phyloP scores from a whole-genome alignment of 2,113 vertebrate genomes.

The Cynocephalus volans region DNA sequence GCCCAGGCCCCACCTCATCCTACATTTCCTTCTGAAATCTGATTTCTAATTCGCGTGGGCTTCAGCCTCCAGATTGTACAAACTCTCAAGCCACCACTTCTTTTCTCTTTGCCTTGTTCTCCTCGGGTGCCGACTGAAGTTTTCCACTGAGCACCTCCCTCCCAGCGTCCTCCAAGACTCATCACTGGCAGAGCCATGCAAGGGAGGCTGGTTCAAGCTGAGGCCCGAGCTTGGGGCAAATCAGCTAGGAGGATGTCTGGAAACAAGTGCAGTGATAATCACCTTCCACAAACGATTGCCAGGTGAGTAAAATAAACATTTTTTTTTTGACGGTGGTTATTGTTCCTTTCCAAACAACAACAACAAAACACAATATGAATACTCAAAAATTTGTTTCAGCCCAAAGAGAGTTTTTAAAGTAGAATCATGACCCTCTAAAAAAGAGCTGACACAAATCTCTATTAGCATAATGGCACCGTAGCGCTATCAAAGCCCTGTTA shows the following conservation, averaged over 20 bases:
- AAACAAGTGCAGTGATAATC: not conserved
- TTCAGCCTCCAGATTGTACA: not conserved
- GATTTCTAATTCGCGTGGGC: not conserved
- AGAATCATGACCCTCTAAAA: constrained; percentile 66
- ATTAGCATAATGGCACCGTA: constrained; percentile 61
- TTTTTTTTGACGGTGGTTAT: not conserved
- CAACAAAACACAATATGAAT: constrained; percentile 30
- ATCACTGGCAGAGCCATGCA: not conserved
- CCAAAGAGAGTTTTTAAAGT: constrained; percentile 68
- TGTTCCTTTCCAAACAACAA: not conserved
- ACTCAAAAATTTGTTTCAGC: constrained; percentile 62
- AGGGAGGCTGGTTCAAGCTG: not conserved
- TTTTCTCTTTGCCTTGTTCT: not conserved
- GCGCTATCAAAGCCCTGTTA: constrained; percentile 8
- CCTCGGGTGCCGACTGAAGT: not conserved
- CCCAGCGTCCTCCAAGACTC: not conserved
- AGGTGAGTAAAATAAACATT: not conserved
- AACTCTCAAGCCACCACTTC: not conserved
- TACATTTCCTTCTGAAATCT: not conserved
- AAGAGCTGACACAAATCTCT: constrained; percentile 73
- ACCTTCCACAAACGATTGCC: not conserved
- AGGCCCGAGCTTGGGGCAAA: not conserved
- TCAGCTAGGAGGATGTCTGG: not conserved
- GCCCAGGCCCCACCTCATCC: too few relatives aligned
- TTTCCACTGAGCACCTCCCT: not conserved